phyloP scores from a whole-genome alignment of 2,113 vertebrate genomes.

The Smithornis capensis region DNA sequence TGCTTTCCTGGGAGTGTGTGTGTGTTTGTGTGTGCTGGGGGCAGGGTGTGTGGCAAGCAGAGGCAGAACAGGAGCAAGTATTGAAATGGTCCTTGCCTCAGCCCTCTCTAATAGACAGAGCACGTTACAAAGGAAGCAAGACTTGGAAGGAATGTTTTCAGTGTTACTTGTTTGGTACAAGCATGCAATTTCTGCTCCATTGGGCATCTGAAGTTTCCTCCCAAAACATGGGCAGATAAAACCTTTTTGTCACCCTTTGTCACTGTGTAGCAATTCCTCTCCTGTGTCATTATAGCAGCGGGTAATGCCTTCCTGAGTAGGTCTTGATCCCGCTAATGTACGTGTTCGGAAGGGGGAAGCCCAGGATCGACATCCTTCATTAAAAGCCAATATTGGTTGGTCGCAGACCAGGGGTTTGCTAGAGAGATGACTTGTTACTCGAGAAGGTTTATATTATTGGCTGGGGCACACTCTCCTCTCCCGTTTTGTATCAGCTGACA shows the following conservation, averaged over 20 bases:
- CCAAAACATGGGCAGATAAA: not conserved
- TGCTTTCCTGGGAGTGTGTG: not conserved
- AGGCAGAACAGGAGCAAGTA: not conserved
- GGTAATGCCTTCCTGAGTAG: not conserved
- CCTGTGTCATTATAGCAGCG: not conserved
- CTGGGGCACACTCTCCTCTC: not conserved
- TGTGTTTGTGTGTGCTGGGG: not conserved
- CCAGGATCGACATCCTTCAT: accelerated
- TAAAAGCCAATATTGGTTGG: not conserved
- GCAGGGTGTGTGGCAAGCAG: not conserved
- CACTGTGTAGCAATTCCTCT: not conserved
- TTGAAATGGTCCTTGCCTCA: not conserved
- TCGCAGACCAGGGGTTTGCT: not conserved
- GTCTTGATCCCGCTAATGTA: accelerated
- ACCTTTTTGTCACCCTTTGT: not conserved
- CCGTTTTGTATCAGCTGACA: not conserved
- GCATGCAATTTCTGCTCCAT: not conserved
- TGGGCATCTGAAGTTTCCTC: not conserved
- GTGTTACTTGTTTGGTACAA: not conserved
- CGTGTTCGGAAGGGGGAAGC: not conserved
- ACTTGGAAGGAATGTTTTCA: not conserved
- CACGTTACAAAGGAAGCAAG: accelerated
- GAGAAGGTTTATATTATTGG: not conserved
- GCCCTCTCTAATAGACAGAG: not conserved
- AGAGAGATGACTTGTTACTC: not conserved